Evolutionary conservation across 2,113 vertebrate species (phyloP).

Genomic region (Hemicordylus capensis): DNA sequence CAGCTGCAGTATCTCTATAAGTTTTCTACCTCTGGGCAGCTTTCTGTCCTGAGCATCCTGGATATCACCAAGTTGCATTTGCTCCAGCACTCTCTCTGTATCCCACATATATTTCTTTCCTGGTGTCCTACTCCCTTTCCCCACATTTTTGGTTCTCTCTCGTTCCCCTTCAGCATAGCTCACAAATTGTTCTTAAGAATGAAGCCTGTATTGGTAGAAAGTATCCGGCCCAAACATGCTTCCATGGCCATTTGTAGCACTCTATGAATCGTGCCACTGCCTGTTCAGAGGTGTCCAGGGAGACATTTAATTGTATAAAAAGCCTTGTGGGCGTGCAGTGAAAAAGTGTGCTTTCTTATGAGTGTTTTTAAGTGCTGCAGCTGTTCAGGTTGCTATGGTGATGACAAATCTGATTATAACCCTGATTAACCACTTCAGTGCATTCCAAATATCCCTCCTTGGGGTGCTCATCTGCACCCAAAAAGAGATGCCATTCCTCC

Average conservation of each 20-base stretch:
- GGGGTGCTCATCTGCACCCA: background rate
- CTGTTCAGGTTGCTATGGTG: constrained; percentile 70
- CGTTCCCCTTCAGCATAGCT: background rate
- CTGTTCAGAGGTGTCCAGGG: constrained; percentile 49
- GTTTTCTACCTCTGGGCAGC: background rate
- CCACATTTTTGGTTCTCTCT: background rate
- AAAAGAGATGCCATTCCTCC: background rate
- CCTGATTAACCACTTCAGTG: constrained; percentile 33
- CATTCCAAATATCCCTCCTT: background rate
- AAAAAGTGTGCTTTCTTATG: background rate
- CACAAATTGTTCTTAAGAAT: background rate
- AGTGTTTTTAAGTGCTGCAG: constrained; percentile 41
- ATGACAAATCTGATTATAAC: constrained; percentile 50
- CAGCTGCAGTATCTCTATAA: background rate
- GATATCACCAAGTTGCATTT: background rate
- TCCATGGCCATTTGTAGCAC: constrained; percentile 36
- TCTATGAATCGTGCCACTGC: constrained; percentile 22
- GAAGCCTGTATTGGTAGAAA: background rate
- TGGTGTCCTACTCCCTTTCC: background rate
- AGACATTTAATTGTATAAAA: constrained; percentile 39
- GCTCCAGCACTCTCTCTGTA: background rate
- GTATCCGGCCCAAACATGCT: background rate
- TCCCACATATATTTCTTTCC: background rate
- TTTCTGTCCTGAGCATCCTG: background rate
- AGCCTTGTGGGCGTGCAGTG: background rate